A percentile compares a stretch with the other conserved stretches of the same genome.
Evolutionary conservation across 2,888 invertebrate species (phyloP).

Genomic region (Calameuta filiformis): DNA sequence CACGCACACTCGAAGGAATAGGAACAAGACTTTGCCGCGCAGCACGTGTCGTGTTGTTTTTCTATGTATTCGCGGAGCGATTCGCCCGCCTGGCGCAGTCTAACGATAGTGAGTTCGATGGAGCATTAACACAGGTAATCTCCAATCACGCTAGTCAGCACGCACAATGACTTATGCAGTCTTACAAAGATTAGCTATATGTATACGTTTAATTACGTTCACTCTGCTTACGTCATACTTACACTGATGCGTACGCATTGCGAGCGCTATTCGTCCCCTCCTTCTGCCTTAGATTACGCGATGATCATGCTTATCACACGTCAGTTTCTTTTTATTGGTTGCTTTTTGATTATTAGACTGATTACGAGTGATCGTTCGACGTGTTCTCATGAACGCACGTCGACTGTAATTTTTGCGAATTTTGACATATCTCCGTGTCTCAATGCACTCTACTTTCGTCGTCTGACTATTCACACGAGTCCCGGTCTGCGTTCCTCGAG

Average conservation of each 20-base stretch:
- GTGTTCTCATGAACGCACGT: background rate
- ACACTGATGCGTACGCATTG: background rate
- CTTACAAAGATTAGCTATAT: background rate
- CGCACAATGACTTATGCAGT: slow-evolving; percentile 3
- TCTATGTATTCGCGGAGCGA: background rate
- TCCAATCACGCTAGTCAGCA: slow-evolving; percentile 12
- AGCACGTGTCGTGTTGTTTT: background rate
- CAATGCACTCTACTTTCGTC: background rate
- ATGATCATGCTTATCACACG: slow-evolving; percentile 25
- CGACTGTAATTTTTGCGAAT: background rate
- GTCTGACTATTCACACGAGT: background rate
- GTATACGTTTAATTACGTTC: background rate
- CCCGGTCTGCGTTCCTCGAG: background rate
- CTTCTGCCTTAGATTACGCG: slow-evolving; percentile 9
- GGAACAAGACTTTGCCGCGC: slow-evolving; percentile 54
- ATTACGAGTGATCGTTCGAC: background rate
- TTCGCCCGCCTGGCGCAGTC: background rate
- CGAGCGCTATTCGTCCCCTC: background rate
- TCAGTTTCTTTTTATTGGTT: slow-evolving; percentile 26
- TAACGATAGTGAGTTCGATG: slow-evolving; percentile 22
- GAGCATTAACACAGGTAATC: slow-evolving; percentile 24
- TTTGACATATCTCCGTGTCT: background rate
- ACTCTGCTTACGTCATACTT: background rate
- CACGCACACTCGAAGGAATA: slow-evolving; percentile 50
- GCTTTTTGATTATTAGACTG: slow-evolving; percentile 28